A percentile compares a stretch with the other conserved stretches of the same genome.
Evolutionary conservation across 2,888 invertebrate genomes (phyloP).

Genomic region (Rhyacophila evoluta): DNA sequence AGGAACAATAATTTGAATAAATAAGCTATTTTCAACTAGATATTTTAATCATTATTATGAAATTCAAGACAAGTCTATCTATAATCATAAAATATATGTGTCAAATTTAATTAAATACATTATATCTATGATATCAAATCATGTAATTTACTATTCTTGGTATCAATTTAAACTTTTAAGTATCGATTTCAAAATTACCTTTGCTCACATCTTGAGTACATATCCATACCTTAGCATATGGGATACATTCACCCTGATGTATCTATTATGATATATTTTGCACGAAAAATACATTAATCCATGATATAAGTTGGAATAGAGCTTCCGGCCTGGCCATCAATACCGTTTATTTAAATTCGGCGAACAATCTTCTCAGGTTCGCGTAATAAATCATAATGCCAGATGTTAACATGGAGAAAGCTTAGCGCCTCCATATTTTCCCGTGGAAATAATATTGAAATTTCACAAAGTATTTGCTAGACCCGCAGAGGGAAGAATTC

Average conservation of each 20-base stretch:
- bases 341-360: slow-evolving; percentile 47
- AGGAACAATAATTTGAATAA: no score
- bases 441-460: slow-evolving; percentile 22
- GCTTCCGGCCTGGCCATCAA: slow-evolving; percentile 41
- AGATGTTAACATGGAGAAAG: slow-evolving; percentile 46
- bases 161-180: background rate
- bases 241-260: background rate
- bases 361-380: slow-evolving; percentile 42
- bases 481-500: background rate
- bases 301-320: background rate
- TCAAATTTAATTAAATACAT: no score
- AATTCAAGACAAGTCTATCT: no score
- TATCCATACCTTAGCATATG: background rate
- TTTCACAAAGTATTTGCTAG: slow-evolving; percentile 7
- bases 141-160: no score
- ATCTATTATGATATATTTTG: slow-evolving; percentile 8
- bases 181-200: background rate
- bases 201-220: background rate
- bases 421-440: slow-evolving; percentile 31
- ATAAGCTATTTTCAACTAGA: no score
- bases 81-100: no score
- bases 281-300: slow-evolving; percentile 21
- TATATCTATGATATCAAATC: no score
- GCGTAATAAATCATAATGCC: slow-evolving; percentile 48
- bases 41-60: no score